Evolutionary conservation across 2,113 vertebrate genomes (phyloP).

Genomic region (Platanista minor): DNA sequence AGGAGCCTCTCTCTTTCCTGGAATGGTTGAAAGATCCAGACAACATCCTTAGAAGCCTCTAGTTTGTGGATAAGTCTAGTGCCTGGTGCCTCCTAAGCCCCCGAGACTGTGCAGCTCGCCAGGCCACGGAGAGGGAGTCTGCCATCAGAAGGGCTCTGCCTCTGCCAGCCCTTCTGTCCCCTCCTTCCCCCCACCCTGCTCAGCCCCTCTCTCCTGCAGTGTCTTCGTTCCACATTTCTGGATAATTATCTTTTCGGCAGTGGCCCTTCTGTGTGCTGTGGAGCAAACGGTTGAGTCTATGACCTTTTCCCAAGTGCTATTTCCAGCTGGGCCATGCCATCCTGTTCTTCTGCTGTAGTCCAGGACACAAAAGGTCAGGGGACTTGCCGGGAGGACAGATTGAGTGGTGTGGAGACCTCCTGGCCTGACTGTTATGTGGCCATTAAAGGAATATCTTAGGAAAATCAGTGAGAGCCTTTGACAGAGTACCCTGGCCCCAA

Average conservation of each 20-base stretch:
- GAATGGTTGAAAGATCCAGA: too few relatives aligned
- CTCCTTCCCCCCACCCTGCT: not conserved
- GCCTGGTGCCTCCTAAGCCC: not conserved
- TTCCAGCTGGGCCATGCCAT: not conserved
- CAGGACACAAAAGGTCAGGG: slow-evolving; percentile 27
- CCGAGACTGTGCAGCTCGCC: not conserved
- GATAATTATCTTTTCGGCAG: slow-evolving; percentile 63
- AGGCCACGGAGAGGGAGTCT: not conserved
- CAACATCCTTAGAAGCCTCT: not conserved
- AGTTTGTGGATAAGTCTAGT: not conserved
- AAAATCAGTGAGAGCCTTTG: not conserved
- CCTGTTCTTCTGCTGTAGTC: slow-evolving; percentile 18
- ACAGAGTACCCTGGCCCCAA: not conserved
- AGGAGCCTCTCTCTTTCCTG: not conserved
- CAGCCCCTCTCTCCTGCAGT: slow-evolving; percentile 48
- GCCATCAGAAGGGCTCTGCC: not conserved
- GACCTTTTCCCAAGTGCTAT: slow-evolving; percentile 31
- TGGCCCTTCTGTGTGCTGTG: not conserved
- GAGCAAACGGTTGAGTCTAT: not conserved
- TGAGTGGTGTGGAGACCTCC: not conserved
- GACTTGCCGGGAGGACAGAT: not conserved
- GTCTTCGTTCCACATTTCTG: slow-evolving; percentile 53
- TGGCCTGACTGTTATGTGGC: not conserved
- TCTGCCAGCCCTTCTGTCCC: not conserved
- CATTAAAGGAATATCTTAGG: not conserved